Evolutionary conservation across 1,140 invertebrate species (phyloP), one percentile per base, ranked within the genome.

Genomic region (Ceratina japonica): DNA sequence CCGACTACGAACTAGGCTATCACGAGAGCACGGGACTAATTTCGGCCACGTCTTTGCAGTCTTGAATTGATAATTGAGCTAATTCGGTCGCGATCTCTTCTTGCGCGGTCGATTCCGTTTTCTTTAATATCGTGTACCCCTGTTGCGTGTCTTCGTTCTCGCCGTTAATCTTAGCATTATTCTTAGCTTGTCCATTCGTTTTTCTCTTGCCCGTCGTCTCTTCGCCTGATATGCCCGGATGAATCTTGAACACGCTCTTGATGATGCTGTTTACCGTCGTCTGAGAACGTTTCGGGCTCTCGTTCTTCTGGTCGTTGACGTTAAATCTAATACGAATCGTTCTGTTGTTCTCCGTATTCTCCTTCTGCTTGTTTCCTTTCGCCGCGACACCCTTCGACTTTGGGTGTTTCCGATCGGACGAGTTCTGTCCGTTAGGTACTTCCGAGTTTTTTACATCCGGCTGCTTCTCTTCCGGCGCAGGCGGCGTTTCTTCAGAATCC

Each of bases 111-210:
- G 75, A 56, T 8, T 87, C 88, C 0, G 86, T 63, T 75, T 90
- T 91, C 70, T 87, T 90, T 18, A 90, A 51, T 89, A 91, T 91
- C 72, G 86, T 90, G 22, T 89, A 91, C 27, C 86, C 88, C 16
- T 85, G 86, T 16, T 76, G 84, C 15, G 37, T 64, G 8, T 88
- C 87, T 10, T 88, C 86, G 44, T 83, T 88, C 1, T 79, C 63
- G 4, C 75, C 79, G 15, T 73, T 78, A 13, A 64, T 65, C 54
- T 86, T 88, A 20, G 70, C 8, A 58, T 89, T 87, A 31, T 49
- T 58, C 10, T 71, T 78, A 16, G 75, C 20, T 18, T 90, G 89
- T 10, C 89, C 89, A 22, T 89, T 89, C 1, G 74, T 66, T 54
- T 87, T 90, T 27, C 78, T 81, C 37, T 86, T 89, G 20, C 59